Base-by-base conservation (phyloP, 2,888 invertebrate genomes). In the Xiphydria camelus region DNA sequence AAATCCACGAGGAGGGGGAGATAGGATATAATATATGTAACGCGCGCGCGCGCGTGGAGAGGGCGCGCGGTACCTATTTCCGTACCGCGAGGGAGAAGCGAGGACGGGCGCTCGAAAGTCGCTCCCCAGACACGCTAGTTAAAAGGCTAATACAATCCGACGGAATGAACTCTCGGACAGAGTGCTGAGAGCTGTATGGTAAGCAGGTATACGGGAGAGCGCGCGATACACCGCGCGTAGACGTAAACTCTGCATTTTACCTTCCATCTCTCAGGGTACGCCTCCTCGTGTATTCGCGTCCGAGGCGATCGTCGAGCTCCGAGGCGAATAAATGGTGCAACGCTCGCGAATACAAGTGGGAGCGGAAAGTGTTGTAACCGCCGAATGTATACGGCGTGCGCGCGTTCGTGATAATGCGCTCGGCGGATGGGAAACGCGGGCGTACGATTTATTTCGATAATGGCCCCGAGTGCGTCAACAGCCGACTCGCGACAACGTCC, bases 321-420 rank as follows among this genome's bases (percentile, higher is more conserved):
- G 0, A 1, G 29, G 26, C 29, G 36, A 34, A 42, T 21, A 14
- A 29, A 42, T 34, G 35, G 17, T 20, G 36, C 12, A 42, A 18
- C n/a, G 9, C 15, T 36, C 20, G n/a, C 19, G n/a, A n/a, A n/a
- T n/a, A n/a, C n/a, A n/a, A 21, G 26, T 21, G 20, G 29, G 19
- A 29, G 26, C 15, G 20, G 21, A 42, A 25, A 25, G 42, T 41
- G 33, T 41, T 22, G 12, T 12, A 29, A 29, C 7, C 29, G 14
- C 14, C 34, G 29, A 10, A 38, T 26, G 26, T 23, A 19, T 15
- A 25, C 38, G 40, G 31, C 19, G 15, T 20, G 35, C 35, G 29
- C 36, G 29, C 42, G 36, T 25, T 29, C 36, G 36, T 26, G 42
- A 42, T 42, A 42, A 42, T 29, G 36, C 36, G 35, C 35, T 14